A percentile compares a stretch with the other conserved stretches of the same genome.
These are phyloP conservation scores for Aphelenchoides avenae DNA, from an alignment of 1,140 invertebrate species.

Conservation along the genomic window DNA sequence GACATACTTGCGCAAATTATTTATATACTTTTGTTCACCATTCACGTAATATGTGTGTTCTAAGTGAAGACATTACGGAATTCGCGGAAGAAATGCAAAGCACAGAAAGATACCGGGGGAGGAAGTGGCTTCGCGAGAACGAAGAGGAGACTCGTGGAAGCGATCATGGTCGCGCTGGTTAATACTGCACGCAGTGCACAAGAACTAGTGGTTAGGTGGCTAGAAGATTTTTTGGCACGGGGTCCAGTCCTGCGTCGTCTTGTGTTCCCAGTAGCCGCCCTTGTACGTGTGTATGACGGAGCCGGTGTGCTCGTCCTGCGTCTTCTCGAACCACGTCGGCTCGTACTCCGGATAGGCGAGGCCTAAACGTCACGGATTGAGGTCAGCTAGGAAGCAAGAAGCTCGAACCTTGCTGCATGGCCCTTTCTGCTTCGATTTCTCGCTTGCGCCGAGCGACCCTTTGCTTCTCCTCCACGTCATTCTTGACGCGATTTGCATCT, in stretches of 20 bases:
- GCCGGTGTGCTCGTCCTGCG: conserved; percentile 74
- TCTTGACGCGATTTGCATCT: conserved; percentile 85
- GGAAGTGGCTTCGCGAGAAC: no score
- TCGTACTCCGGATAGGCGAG: conserved; percentile 72
- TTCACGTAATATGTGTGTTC: no score
- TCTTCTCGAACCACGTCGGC: conserved; percentile 84
- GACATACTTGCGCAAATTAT: no score
- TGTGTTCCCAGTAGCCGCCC: conserved; percentile 86
- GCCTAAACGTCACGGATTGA: conserved; percentile 62
- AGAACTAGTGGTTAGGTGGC: no score
- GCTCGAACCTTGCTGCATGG: conserved; percentile 45
- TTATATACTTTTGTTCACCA: no score
- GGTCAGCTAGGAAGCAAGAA: not conserved
- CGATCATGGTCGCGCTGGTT: no score
- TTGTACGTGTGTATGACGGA: conserved; percentile 78
- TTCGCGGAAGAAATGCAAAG: no score
- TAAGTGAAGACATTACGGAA: no score
- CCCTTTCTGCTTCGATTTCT: conserved; percentile 52
- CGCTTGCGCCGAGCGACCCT: conserved; percentile 60
- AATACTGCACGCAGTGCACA: no score
- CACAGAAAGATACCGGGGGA: no score
- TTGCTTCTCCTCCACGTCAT: conserved; percentile 88
- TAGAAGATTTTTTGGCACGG: conserved; percentile 78
- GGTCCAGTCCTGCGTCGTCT: conserved; percentile 80
- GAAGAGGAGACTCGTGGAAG: no score